Evolutionary conservation across 2,113 vertebrate genomes (phyloP).

Genomic region (Etia nguti): DNA sequence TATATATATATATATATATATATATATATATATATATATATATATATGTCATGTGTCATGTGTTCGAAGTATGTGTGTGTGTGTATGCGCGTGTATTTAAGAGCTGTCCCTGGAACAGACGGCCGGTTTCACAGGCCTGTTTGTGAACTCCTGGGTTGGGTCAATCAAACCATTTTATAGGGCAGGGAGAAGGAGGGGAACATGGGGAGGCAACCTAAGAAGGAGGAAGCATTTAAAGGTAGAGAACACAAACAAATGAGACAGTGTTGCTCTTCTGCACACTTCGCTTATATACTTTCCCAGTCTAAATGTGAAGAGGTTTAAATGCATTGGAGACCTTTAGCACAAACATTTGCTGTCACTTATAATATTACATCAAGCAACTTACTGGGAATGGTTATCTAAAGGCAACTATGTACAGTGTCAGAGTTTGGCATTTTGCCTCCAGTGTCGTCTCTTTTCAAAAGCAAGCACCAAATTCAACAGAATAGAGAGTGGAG

Average conservation of each 20-base stretch:
- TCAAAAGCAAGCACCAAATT: not conserved
- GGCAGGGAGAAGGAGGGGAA: not conserved
- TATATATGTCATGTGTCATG: not conserved
- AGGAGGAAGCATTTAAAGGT: not conserved
- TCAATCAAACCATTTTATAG: constrained; percentile 51
- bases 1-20: accelerated
- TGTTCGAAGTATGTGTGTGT: not conserved
- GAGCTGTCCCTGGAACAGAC: constrained; percentile 44
- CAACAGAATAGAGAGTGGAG: not conserved
- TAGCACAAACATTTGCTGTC: not conserved
- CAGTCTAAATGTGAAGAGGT: not conserved
- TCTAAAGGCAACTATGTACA: not conserved
- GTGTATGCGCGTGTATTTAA: not conserved
- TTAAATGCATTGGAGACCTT: not conserved
- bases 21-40: not conserved
- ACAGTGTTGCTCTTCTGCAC: not conserved
- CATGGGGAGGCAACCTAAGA: not conserved
- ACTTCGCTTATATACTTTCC: not conserved
- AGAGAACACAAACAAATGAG: not conserved
- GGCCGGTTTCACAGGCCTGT: constrained; percentile 50
- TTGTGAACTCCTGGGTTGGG: constrained; percentile 42
- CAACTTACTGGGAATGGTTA: not conserved
- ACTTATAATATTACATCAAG: not conserved
- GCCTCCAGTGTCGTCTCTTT: accelerated
- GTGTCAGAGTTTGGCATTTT: not conserved